Evolutionary conservation across 2,113 vertebrate genomes (phyloP), one percentile per base, ranked within the genome.

Genomic region (Pleuronectes platessa): DNA sequence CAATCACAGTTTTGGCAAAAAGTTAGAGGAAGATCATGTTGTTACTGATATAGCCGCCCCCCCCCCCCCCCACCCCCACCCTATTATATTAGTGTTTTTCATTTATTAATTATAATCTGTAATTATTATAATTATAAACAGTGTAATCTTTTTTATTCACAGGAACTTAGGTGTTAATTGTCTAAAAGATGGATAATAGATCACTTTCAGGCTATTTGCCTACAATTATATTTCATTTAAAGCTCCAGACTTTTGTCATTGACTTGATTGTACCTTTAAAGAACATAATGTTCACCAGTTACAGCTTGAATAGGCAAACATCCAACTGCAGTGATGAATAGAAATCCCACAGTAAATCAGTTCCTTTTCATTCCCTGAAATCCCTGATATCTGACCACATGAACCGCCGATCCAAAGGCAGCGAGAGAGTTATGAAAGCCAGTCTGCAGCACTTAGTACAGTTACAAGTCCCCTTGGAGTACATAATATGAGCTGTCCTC

Each of bases 401-500:
- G 31, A 51, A 56, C 47, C 40, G 35, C 56, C 58, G n/a, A 13
- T 83, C 63, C 23, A 76, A 20, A 60, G 27, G 17, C 55, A 66
- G 26, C 42, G 4, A 5, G 53, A 81, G 69, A 79, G 75, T 56
- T 20, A 23, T 81, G 63, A 76, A 72, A 82, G 75, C 40, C 21
- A 14, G 61, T 70, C 14, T 66, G 59, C 21, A 64, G 71, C 71
- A 84, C 83, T 80, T 87, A 63, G 55, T 69, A 82, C 81, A 78
- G 78, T 83, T 77, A 74, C 68, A 78, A 76, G 73, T 90, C 90
- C 81, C 86, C 60, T 40, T 27, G 74, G 87, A 90, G 71, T 76
- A 86, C 87, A 91, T 74, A 79, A 85, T 81, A 76, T 64, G 83
- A 86, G 84, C 75, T 72, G 80, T 90, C 90, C 82, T 87, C 85